A percentile compares a stretch with the other conserved stretches of the same genome.
Evolutionary conservation across 2,797 vertebrate genomes (phyloP).

Genomic region (Setipinna tenuifilis): DNA sequence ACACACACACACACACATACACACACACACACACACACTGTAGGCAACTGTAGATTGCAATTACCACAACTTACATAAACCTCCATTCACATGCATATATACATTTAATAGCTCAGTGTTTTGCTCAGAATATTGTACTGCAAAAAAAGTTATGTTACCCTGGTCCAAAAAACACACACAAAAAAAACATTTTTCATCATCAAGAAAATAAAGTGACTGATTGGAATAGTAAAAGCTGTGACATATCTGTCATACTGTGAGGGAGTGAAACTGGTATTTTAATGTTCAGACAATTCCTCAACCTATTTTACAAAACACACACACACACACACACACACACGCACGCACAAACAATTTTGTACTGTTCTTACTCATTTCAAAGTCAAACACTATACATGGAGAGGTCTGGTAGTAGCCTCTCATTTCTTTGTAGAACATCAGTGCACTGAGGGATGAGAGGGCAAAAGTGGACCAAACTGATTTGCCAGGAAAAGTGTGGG

Average conservation of each 20-base stretch:
- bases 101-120: conserved; percentile 47
- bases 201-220: conserved; percentile 4
- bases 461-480: neutral
- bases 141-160: neutral
- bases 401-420: neutral
- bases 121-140: conserved; percentile 43
- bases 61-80: neutral
- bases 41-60: neutral
- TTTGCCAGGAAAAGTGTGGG: neutral
- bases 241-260: neutral
- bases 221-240: neutral
- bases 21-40: neutral
- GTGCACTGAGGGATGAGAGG: neutral
- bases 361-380: conserved; percentile 37
- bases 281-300: neutral
- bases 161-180: neutral
- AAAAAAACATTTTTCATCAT: neutral
- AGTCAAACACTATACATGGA: conserved; percentile 17
- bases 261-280: neutral
- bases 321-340: conserved; percentile 27
- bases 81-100: conserved; percentile 52
- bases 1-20: neutral
- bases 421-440: neutral
- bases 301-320: neutral
- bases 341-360: conserved; percentile 30